Evolutionary conservation across 2,113 vertebrate species (phyloP).

Genomic region (Neogale vison): DNA sequence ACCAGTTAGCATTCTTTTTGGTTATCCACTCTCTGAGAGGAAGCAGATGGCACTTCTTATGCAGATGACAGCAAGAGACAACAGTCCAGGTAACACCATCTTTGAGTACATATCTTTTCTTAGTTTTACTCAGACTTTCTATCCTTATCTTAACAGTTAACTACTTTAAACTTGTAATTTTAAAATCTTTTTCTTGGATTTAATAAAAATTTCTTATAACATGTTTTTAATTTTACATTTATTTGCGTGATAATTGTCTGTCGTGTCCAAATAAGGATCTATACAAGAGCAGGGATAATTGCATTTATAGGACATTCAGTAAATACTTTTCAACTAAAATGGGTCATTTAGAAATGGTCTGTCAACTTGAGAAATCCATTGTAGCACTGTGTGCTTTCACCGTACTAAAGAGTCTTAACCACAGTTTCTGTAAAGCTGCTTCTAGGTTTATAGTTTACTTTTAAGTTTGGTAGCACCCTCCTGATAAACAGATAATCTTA

Average conservation of each 20-base stretch:
- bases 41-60: slow-evolving; percentile 99
- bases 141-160: neutral
- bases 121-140: neutral
- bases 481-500: neutral
- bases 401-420: neutral
- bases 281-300: neutral
- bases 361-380: neutral
- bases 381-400: neutral
- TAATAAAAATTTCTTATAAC: neutral
- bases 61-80: slow-evolving; percentile 99
- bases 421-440: neutral
- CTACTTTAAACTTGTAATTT: slow-evolving; percentile 33
- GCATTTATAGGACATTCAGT: neutral
- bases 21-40: slow-evolving; percentile 97
- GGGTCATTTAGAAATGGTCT: slow-evolving; percentile 9
- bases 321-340: slow-evolving; percentile 34
- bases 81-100: slow-evolving; percentile 94
- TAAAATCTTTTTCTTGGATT: neutral
- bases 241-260: neutral
- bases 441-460: neutral
- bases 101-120: slow-evolving; percentile 40
- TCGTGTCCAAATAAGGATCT: slow-evolving; percentile 17
- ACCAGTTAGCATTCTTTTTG: slow-evolving; percentile 96
- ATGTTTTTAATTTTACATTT: slow-evolving; percentile 42
- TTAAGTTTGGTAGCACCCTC: neutral